Conservation (phyloP, 1,140 invertebrate species). For the Tyrophagus putrescentiae region DNA sequence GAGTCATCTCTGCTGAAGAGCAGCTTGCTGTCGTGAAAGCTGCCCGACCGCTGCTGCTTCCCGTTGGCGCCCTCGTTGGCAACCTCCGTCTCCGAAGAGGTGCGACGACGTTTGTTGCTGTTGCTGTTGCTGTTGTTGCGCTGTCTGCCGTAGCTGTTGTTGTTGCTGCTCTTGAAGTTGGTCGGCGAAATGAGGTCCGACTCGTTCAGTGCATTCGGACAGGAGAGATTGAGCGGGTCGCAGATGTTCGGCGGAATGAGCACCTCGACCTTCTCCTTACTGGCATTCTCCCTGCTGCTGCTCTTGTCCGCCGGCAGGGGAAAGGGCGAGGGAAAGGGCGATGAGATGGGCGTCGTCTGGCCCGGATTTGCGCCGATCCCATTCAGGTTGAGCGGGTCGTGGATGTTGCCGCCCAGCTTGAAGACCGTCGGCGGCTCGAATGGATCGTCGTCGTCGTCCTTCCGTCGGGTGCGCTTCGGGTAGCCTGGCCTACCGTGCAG, state of each 20-base stretch:
- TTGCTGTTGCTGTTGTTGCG: slow-evolving; percentile 42
- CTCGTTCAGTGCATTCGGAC: slow-evolving; percentile 54
- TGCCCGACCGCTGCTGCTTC: slow-evolving; percentile 17
- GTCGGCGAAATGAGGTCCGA: slow-evolving; percentile 46
- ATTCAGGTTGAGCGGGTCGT: slow-evolving; percentile 72
- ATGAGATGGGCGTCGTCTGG: slow-evolving; percentile 65
- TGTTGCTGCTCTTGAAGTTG: neutral
- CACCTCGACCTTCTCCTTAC: slow-evolving; percentile 66
- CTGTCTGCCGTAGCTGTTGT: neutral
- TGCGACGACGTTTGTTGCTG: slow-evolving; percentile 40
- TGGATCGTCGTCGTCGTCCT: slow-evolving; percentile 21
- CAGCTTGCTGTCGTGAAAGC: neutral
- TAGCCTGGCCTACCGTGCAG: neutral
- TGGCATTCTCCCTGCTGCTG: too few species aligned
- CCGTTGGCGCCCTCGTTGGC: slow-evolving; percentile 4
- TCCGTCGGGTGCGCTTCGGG: slow-evolving; percentile 3
- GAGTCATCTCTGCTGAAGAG: slow-evolving; percentile 20
- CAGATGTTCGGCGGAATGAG: slow-evolving; percentile 79
- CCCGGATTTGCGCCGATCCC: neutral
- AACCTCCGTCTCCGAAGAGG: slow-evolving; percentile 10
- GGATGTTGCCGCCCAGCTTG: slow-evolving; percentile 81
- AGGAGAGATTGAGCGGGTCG: slow-evolving; percentile 72
- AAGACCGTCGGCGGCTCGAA: slow-evolving; percentile 75
- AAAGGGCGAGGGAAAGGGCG: slow-evolving; percentile 69
- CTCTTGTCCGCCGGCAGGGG: slow-evolving; percentile 71